These are phyloP conservation scores for Ochotona princeps DNA, from an alignment of 2,113 vertebrate genomes.

Conservation along the genomic window DNA sequence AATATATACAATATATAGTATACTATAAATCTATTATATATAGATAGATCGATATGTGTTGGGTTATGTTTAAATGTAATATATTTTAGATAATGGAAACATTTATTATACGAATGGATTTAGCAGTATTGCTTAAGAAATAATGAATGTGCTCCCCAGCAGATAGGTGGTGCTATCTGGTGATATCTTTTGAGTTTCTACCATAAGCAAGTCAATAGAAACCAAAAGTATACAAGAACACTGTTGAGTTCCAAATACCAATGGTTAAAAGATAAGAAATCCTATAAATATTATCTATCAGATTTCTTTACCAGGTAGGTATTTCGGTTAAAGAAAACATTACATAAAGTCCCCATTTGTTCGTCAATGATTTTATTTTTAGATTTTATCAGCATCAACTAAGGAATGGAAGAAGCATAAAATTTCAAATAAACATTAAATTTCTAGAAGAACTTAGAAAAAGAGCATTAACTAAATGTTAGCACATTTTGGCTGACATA, in stretches of 20 bases:
- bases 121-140: not conserved
- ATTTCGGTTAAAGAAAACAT: not conserved
- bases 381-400: not conserved
- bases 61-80: too few species aligned
- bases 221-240: not conserved
- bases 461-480: not conserved
- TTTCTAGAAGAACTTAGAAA: not conserved
- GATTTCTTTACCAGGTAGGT: not conserved
- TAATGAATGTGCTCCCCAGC: not conserved
- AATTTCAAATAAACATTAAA: not conserved
- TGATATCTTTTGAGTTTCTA: not conserved
- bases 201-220: not conserved
- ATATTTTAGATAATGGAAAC: too few species aligned
- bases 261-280: not conserved
- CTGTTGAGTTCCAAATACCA: not conserved
- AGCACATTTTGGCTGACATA: not conserved
- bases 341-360: not conserved
- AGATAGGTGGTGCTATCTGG: not conserved
- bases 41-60: too few species aligned
- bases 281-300: not conserved
- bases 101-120: too few species aligned
- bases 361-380: not conserved
- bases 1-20: constrained; percentile 11
- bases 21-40: too few species aligned
- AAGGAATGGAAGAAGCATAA: too few species aligned